Evolutionary conservation across 2,113 vertebrate species (phyloP).

Genomic region (Danionella cerebrum): DNA sequence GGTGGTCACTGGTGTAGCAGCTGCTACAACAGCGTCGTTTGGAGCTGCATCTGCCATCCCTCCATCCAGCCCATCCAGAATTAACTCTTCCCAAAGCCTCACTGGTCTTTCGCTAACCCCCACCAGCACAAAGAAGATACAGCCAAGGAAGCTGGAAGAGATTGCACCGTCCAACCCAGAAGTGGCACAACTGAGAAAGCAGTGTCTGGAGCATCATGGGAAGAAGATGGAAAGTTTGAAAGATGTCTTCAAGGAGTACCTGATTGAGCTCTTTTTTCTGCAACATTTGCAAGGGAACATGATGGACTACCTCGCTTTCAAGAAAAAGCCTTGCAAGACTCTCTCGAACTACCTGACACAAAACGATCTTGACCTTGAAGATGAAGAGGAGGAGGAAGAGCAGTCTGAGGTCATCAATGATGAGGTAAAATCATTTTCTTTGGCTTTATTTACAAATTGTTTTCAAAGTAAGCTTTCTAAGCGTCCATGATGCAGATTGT

Average conservation of each 20-base stretch:
- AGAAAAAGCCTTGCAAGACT: constrained; percentile 88
- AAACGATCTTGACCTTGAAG: constrained; percentile 91
- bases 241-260: constrained; percentile 86
- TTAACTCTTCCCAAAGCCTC: constrained; percentile 68
- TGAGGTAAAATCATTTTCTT: constrained; percentile 76
- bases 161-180: constrained; percentile 85
- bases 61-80: constrained; percentile 83
- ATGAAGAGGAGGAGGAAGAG: constrained; percentile 92
- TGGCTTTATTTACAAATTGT: neutral
- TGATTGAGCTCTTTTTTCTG: constrained; percentile 93
- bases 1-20: constrained; percentile 69
- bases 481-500: no score
- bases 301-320: constrained; percentile 96
- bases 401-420: constrained; percentile 94
- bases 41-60: constrained; percentile 76
- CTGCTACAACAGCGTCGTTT: constrained; percentile 63
- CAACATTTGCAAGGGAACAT: constrained; percentile 97
- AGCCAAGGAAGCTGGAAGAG: constrained; percentile 82
- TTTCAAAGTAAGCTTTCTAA: no score
- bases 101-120: constrained; percentile 70
- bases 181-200: constrained; percentile 83
- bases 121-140: constrained; percentile 71
- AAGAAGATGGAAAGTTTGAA: constrained; percentile 83
- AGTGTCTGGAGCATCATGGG: constrained; percentile 85
- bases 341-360: constrained; percentile 88